These are phyloP conservation scores for Epizoanthus stellaris DNA, from an alignment of 92 coral and sea anemone genomes.

Conservation along the genomic window DNA sequence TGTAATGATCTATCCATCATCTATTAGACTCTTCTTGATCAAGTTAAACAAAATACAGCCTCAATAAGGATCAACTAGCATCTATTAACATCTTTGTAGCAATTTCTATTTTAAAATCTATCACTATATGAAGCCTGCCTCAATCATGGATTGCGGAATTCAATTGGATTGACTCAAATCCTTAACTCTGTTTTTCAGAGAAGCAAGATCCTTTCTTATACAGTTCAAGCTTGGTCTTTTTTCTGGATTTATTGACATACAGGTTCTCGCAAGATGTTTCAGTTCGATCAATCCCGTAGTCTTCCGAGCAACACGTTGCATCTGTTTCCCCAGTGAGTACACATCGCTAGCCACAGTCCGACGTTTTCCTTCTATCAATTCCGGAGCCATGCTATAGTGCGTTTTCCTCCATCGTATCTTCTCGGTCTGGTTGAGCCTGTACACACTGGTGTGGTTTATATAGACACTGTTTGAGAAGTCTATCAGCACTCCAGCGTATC, in stretches of 20 bases:
- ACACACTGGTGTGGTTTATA: background rate
- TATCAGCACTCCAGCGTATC: slow-evolving; percentile 6
- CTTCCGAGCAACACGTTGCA: background rate
- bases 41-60: too few species aligned
- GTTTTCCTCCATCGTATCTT: background rate
- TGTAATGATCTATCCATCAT: too few species aligned
- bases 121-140: too few species aligned
- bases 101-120: too few species aligned
- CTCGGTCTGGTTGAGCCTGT: background rate
- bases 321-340: slow-evolving; percentile 10
- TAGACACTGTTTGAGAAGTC: background rate
- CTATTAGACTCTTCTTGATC: too few species aligned
- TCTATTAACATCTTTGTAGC: too few species aligned
- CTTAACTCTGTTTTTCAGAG: background rate
- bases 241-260: background rate
- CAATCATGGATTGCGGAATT: background rate
- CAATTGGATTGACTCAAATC: background rate
- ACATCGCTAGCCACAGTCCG: background rate
- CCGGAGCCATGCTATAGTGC: background rate
- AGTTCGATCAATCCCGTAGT: background rate
- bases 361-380: background rate
- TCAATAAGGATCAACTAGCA: too few species aligned
- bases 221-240: background rate
- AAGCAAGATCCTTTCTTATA: background rate
- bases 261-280: background rate